A percentile compares a stretch with the other conserved stretches of the same genome.
Evolutionary conservation across 2,797 vertebrate species (phyloP).

Genomic region (Thamnophis elegans): DNA sequence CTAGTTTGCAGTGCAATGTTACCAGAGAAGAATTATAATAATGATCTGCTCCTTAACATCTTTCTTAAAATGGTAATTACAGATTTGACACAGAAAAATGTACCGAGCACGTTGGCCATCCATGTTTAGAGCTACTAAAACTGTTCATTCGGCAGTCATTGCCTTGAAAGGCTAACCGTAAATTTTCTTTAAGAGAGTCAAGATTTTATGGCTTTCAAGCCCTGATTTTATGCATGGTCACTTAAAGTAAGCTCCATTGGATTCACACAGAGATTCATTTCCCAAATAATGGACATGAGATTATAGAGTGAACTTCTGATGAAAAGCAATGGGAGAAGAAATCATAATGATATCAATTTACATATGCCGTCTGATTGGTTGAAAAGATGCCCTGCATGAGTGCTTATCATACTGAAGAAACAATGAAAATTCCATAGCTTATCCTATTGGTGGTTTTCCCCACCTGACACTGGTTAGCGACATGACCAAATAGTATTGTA

Average conservation of each 20-base stretch:
- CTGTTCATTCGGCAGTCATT: neutral
- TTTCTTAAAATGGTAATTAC: neutral
- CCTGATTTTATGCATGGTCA: neutral
- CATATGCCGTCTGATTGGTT: conserved; percentile 18
- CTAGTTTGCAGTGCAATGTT: too few relatives aligned
- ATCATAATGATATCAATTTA: conserved; percentile 19
- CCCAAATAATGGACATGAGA: neutral
- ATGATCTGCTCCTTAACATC: neutral
- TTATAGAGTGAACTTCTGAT: neutral
- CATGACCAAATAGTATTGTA: neutral
- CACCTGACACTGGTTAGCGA: neutral
- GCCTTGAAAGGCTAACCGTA: neutral
- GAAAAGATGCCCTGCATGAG: neutral
- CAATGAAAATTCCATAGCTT: neutral
- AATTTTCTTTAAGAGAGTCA: neutral
- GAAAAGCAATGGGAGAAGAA: neutral
- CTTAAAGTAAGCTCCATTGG: neutral
- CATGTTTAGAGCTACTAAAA: neutral
- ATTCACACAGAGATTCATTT: neutral
- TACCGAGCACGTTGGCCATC: neutral
- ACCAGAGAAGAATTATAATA: too few relatives aligned
- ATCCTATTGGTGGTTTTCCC: neutral
- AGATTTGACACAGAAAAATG: neutral
- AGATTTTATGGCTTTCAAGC: neutral
- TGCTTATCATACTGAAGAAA: conserved; percentile 10